Evolutionary conservation across 2,113 vertebrate genomes (phyloP).

Genomic region (Sinocyclocheilus anophthalmus): DNA sequence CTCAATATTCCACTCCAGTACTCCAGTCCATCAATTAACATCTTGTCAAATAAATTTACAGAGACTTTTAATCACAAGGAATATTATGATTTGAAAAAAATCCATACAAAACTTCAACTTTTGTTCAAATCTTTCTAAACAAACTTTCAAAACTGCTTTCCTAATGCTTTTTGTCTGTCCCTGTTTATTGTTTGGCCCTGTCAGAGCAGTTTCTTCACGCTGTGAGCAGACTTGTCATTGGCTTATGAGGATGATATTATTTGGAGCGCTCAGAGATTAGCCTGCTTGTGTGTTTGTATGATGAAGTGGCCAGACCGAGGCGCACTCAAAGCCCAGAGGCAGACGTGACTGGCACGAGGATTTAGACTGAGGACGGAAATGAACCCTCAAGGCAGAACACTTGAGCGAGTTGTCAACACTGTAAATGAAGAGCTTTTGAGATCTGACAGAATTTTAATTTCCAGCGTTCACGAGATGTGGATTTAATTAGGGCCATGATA

Average conservation of each 20-base stretch:
- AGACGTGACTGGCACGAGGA: slow-evolving; percentile 60
- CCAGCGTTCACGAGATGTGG: not conserved
- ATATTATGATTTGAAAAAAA: not conserved
- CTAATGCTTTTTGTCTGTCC: not conserved
- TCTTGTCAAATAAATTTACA: not conserved
- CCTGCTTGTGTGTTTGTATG: not conserved
- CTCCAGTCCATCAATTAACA: too few relatives aligned
- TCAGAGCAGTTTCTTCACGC: slow-evolving; percentile 21
- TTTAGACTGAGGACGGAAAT: slow-evolving; percentile 56
- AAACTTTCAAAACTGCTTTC: not conserved
- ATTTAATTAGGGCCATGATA: not conserved
- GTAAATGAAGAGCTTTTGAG: slow-evolving; percentile 3
- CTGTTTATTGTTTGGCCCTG: slow-evolving; percentile 7
- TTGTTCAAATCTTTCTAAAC: not conserved
- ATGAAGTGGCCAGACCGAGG: slow-evolving; percentile 34
- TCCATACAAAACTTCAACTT: not conserved
- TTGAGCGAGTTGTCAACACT: slow-evolving; percentile 13
- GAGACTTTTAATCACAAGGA: not conserved
- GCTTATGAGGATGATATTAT: slow-evolving; percentile 22
- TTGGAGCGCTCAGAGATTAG: not conserved
- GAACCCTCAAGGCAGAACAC: slow-evolving; percentile 36
- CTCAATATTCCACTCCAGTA: too few relatives aligned
- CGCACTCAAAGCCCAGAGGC: slow-evolving; percentile 18
- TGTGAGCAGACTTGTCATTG: slow-evolving; percentile 24
- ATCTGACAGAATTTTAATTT: not conserved